Evolutionary conservation across 2,888 invertebrate genomes (phyloP).

Genomic region (Drosophila testacea): DNA sequence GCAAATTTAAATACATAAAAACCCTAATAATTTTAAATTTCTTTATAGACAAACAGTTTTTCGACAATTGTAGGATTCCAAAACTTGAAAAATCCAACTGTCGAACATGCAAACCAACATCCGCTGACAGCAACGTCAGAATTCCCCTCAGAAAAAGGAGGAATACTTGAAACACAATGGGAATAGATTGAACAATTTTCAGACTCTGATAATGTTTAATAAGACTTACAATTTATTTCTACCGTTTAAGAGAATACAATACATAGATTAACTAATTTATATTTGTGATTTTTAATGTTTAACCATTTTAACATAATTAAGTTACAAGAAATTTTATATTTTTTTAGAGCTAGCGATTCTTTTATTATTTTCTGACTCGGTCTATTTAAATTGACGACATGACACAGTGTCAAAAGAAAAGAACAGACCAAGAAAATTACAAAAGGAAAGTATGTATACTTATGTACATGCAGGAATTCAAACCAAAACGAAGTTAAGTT

Average conservation of each 20-base stretch:
- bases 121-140: slow-evolving; percentile 20
- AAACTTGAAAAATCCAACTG: slow-evolving; percentile 25
- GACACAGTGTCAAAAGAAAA: too few relatives aligned
- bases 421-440: too few relatives aligned
- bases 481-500: too few relatives aligned
- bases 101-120: slow-evolving; percentile 47
- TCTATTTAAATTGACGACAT: too few relatives aligned
- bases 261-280: not conserved
- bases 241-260: not conserved
- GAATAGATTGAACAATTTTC: not conserved
- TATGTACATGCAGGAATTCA: too few relatives aligned
- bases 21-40: slow-evolving; percentile 29
- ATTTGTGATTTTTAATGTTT: too few relatives aligned
- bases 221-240: not conserved
- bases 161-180: slow-evolving; percentile 6
- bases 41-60: slow-evolving; percentile 13
- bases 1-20: not conserved
- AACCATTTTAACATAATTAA: too few relatives aligned
- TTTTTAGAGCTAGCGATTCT: too few relatives aligned
- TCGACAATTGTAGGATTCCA: slow-evolving; percentile 4
- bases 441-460: too few relatives aligned
- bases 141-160: not conserved
- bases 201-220: not conserved
- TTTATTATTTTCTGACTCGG: too few relatives aligned
- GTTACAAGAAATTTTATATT: too few relatives aligned